phyloP scores from a whole-genome alignment of 1,140 invertebrate species.

The Arctopsyche grandis region DNA sequence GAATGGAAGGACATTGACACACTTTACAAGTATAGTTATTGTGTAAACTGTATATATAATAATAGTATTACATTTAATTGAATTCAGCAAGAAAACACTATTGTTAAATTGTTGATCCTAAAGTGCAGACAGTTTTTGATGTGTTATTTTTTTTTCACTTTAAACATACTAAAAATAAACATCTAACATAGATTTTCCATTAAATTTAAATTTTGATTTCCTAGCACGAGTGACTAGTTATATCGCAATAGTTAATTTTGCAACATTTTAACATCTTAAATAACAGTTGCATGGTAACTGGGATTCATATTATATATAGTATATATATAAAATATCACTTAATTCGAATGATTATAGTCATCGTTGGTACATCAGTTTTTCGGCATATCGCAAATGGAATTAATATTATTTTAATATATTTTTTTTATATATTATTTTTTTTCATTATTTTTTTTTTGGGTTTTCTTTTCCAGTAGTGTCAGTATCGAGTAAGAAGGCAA shows the following conservation, averaged over 20 bases:
- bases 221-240: constrained; percentile 55
- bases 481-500: constrained; percentile 14
- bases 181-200: constrained; percentile 38
- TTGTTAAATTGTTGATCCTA: background rate
- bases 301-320: constrained; percentile 17
- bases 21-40: background rate
- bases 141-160: constrained; percentile 11
- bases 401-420: constrained; percentile 4
- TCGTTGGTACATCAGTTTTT: constrained; percentile 23
- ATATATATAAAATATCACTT: constrained; percentile 41
- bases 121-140: constrained; percentile 29
- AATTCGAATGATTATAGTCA: constrained; percentile 33
- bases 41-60: too few relatives aligned
- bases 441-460: background rate
- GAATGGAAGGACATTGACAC: constrained; percentile 5
- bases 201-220: constrained; percentile 53
- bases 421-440: background rate
- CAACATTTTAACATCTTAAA: constrained; percentile 51
- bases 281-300: constrained; percentile 54
- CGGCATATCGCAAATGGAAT: background rate
- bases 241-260: constrained; percentile 53
- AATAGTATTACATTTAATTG: too few relatives aligned
- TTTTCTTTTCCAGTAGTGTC: background rate
- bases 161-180: constrained; percentile 44
- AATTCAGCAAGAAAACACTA: background rate